A percentile compares a stretch with the other conserved stretches of the same genome.
These are phyloP conservation scores for Dryomyza anilis DNA, from an alignment of 2,888 invertebrate species.

Conservation along the genomic window DNA sequence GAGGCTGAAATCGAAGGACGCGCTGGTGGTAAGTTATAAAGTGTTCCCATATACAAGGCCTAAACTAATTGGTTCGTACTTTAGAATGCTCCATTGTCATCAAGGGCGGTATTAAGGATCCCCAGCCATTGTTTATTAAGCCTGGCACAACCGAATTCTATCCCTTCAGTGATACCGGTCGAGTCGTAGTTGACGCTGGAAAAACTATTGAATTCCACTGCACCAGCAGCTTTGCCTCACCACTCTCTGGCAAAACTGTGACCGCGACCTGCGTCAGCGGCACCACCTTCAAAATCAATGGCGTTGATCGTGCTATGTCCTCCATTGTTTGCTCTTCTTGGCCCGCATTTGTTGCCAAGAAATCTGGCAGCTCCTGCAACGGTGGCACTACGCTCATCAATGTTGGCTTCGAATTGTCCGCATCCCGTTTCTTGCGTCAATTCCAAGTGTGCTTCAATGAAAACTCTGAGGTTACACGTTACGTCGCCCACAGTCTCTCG, in stretches of 20 bases:
- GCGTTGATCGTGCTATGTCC: conserved; percentile 46
- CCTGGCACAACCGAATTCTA: conserved; percentile 53
- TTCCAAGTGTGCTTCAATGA: conserved; percentile 61
- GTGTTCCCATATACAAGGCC: not conserved
- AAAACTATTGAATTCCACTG: conserved; percentile 54
- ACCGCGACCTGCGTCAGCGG: conserved; percentile 53
- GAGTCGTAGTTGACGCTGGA: conserved; percentile 45
- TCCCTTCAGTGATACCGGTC: conserved; percentile 46
- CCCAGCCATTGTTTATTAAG: conserved; percentile 67
- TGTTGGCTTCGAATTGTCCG: conserved; percentile 58
- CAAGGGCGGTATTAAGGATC: conserved; percentile 55
- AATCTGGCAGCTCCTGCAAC: conserved; percentile 49
- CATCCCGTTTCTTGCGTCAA: conserved; percentile 53
- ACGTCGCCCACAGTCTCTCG: conserved; percentile 57
- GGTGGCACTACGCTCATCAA: conserved; percentile 49
- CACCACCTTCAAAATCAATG: conserved; percentile 48
- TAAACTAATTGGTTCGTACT: too few relatives aligned
- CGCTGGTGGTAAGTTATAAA: conserved; percentile 39
- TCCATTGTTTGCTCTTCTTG: conserved; percentile 54
- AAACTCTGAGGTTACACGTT: conserved; percentile 56
- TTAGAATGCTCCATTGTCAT: conserved; percentile 48
- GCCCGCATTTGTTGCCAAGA: conserved; percentile 50
- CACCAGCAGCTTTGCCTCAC: conserved; percentile 43
- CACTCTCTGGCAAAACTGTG: conserved; percentile 41
- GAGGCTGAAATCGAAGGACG: conserved; percentile 38